These are phyloP conservation scores for Nematopogon swammerdamellus DNA, from an alignment of 2,888 invertebrate species.

Conservation along the genomic window DNA sequence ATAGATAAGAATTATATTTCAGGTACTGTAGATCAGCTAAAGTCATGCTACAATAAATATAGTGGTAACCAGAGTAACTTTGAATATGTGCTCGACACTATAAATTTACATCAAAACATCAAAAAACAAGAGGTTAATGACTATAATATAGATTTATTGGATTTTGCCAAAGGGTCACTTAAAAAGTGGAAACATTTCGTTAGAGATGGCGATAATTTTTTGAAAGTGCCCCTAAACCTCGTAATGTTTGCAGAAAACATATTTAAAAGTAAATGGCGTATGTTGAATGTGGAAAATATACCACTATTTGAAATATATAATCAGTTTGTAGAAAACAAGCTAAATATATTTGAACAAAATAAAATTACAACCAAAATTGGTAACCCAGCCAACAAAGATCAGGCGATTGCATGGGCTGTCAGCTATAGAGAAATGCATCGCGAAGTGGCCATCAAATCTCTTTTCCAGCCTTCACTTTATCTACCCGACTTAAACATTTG, in stretches of 20 bases:
- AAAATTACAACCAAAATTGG: not conserved
- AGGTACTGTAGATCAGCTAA: no score
- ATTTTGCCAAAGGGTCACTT: not conserved
- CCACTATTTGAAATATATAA: not conserved
- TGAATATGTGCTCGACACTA: no score
- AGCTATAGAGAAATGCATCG: not conserved
- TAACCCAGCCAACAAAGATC: not conserved
- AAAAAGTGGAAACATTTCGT: not conserved
- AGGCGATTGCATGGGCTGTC: not conserved
- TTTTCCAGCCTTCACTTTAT: not conserved
- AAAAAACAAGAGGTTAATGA: no score
- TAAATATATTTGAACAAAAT: not conserved
- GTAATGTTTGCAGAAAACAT: not conserved
- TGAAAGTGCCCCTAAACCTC: not conserved
- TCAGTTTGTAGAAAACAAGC: not conserved
- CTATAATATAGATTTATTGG: not conserved
- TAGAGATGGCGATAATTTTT: not conserved
- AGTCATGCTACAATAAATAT: not conserved
- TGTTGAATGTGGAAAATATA: not conserved
- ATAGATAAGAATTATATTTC: not conserved
- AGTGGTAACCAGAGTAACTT: no score
- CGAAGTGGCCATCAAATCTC: not conserved
- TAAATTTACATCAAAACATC: not conserved
- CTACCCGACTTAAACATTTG: no score
- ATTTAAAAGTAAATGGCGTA: not conserved